Evolutionary conservation across 1,140 invertebrate species (phyloP).

Genomic region (Pseudobourletiella spinata): DNA sequence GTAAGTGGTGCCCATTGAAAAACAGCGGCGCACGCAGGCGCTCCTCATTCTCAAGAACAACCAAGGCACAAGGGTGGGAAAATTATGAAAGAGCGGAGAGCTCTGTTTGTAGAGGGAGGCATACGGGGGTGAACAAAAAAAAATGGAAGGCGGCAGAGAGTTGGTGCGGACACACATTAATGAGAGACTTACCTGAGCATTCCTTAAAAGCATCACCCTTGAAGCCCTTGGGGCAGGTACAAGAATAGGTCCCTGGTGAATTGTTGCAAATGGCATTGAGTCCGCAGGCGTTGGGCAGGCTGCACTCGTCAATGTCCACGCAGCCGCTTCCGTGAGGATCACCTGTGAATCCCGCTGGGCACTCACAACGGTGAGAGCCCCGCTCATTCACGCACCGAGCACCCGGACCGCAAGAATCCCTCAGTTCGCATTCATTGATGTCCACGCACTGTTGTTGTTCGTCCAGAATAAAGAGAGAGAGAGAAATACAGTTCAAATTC

Average conservation of each 20-base stretch:
- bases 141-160: too few species aligned
- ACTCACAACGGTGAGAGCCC: slow-evolving; percentile 43
- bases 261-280: slow-evolving; percentile 70
- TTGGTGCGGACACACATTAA: too few species aligned
- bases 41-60: too few species aligned
- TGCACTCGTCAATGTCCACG: slow-evolving; percentile 77
- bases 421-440: slow-evolving; percentile 67
- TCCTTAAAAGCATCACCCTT: slow-evolving; percentile 59
- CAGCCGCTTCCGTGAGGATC: slow-evolving; percentile 49
- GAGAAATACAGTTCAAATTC: too few species aligned
- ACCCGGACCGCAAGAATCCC: slow-evolving; percentile 61
- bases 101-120: too few species aligned
- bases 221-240: slow-evolving; percentile 65
- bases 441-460: slow-evolving; percentile 63
- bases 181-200: slow-evolving; percentile 54
- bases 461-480: too few species aligned
- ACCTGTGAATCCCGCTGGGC: slow-evolving; percentile 64
- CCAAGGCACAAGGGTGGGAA: too few species aligned
- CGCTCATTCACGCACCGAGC: slow-evolving; percentile 49
- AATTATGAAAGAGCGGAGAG: too few species aligned
- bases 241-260: slow-evolving; percentile 69
- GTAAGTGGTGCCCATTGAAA: too few species aligned
- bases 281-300: slow-evolving; percentile 64
- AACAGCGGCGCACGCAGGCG: too few species aligned
- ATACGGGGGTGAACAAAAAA: too few species aligned